phyloP scores from a whole-genome alignment of 2,888 invertebrate genomes.

The Vanessa cardui region DNA sequence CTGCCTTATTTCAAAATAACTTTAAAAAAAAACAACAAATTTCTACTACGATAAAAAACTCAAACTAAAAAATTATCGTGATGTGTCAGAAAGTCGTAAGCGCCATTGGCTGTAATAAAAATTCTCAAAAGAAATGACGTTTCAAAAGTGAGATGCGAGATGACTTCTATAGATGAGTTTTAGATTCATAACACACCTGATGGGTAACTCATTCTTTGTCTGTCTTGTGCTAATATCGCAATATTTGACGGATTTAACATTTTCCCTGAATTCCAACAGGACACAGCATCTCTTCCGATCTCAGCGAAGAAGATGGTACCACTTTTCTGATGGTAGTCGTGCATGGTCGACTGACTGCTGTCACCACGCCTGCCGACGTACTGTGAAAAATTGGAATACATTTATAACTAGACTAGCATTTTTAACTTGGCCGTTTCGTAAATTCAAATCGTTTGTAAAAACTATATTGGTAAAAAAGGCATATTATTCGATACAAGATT shows the following conservation, averaged over 20 bases:
- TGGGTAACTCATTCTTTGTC: conserved; percentile 86
- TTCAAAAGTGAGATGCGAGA: background rate
- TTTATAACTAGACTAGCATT: background rate
- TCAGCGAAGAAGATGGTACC: conserved; percentile 87
- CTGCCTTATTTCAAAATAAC: too few relatives aligned
- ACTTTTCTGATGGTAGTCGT: conserved; percentile 83
- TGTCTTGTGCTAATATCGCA: conserved; percentile 83
- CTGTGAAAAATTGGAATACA: conserved; percentile 40
- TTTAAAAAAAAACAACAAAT: too few relatives aligned
- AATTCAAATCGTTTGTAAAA: too few relatives aligned
- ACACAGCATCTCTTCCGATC: conserved; percentile 87
- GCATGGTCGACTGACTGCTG: conserved; percentile 86
- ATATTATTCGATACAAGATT: too few relatives aligned
- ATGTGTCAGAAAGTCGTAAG: too few relatives aligned
- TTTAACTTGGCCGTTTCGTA: too few relatives aligned
- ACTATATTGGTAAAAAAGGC: too few relatives aligned
- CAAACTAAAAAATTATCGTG: too few relatives aligned
- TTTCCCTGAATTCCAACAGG: conserved; percentile 87
- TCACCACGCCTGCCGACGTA: conserved; percentile 84
- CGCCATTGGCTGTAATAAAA: too few relatives aligned
- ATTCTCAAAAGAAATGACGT: too few relatives aligned
- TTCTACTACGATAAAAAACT: too few relatives aligned
- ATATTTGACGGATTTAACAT: conserved; percentile 77
- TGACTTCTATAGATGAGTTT: background rate
- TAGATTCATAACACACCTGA: conserved; percentile 52